These are phyloP conservation scores for Nephrotoma guestfalica DNA, from an alignment of 2,888 invertebrate species.

Conservation along the genomic window DNA sequence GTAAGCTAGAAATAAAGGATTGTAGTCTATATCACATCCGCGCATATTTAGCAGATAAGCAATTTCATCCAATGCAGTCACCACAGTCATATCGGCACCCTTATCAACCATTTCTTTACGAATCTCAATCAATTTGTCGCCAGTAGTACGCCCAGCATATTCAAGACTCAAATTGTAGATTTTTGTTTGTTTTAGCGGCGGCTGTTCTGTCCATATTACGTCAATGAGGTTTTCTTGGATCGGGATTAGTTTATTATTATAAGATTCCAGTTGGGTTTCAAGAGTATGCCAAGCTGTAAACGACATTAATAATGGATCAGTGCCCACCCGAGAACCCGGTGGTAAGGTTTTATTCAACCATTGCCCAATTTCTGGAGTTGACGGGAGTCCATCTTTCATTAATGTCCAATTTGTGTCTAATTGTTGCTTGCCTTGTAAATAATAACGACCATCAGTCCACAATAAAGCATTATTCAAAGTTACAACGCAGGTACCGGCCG, in stretches of 20 bases:
- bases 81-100: constrained; percentile 46
- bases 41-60: constrained; percentile 86
- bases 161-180: constrained; percentile 36
- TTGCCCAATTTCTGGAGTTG: constrained; percentile 36
- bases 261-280: constrained; percentile 38
- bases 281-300: constrained; percentile 44
- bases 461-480: constrained; percentile 58
- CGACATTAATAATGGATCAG: constrained; percentile 52
- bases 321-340: constrained; percentile 49
- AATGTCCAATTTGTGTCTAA: constrained; percentile 73
- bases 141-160: constrained; percentile 44
- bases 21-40: constrained; percentile 81
- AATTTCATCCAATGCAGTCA: constrained; percentile 78
- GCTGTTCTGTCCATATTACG: constrained; percentile 48
- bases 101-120: constrained; percentile 46
- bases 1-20: constrained; percentile 79
- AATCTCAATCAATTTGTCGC: constrained; percentile 50
- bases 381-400: constrained; percentile 62
- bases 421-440: constrained; percentile 73
- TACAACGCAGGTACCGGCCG: constrained; percentile 78
- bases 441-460: constrained; percentile 99
- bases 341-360: constrained; percentile 52
- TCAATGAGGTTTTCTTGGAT: constrained; percentile 60
- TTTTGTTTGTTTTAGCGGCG: constrained; percentile 36
- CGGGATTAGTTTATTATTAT: constrained; percentile 37